phyloP scores from a whole-genome alignment of 2,888 invertebrate genomes.

The Palloptera scutellata region DNA sequence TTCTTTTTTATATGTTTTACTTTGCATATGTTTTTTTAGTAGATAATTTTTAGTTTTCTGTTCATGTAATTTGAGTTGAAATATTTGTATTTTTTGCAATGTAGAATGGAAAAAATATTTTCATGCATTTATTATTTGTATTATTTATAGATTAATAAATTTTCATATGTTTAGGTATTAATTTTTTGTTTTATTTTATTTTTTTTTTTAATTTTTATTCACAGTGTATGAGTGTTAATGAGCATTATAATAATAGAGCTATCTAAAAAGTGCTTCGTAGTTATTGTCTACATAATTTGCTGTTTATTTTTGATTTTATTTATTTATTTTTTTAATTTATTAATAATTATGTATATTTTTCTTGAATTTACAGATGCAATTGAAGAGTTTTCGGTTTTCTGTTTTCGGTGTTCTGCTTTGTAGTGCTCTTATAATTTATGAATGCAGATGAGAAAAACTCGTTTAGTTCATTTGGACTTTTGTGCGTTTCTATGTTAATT shows the following conservation, averaged over 20 bases:
- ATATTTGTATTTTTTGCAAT: background rate
- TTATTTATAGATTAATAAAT: conserved; percentile 1
- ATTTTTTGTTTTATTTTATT: conserved; percentile 14
- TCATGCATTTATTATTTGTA: background rate
- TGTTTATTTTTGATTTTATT: background rate
- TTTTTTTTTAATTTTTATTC: conserved; percentile 24
- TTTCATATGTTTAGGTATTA: conserved; percentile 1
- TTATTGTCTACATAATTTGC: background rate
- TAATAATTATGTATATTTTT: background rate
- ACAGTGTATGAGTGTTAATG: conserved; percentile 30
- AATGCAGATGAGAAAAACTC: no score
- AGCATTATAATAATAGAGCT: conserved; percentile 27
- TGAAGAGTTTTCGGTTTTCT: background rate
- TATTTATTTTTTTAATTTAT: background rate
- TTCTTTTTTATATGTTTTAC: conserved; percentile 6
- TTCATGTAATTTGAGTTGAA: background rate
- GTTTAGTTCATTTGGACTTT: conserved; percentile 43
- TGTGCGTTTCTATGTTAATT: conserved; percentile 51
- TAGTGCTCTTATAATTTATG: background rate
- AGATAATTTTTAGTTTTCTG: conserved; percentile 11
- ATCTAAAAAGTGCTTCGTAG: conserved; percentile 30
- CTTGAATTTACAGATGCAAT: conserved; percentile 1
- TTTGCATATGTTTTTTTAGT: conserved; percentile 23
- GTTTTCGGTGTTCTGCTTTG: no score
- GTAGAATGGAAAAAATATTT: conserved; percentile 3